phyloP scores from a whole-genome alignment of 2,888 invertebrate species.

The Philereme vetulata region DNA sequence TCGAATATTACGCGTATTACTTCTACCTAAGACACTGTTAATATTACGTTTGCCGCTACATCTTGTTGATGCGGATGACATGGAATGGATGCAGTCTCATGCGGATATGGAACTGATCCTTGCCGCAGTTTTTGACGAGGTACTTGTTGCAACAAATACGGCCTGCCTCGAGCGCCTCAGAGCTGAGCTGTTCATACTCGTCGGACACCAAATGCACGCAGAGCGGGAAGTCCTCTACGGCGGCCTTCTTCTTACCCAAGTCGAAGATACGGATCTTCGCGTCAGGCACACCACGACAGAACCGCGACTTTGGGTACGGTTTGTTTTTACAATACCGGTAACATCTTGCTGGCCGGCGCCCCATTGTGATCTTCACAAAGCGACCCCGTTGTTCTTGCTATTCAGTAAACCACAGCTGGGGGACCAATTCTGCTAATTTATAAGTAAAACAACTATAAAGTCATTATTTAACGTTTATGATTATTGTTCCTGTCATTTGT shows the following conservation, averaged over 20 bases:
- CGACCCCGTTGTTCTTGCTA: conserved; percentile 62
- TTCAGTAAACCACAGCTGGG: too few species aligned
- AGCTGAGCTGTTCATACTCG: conserved; percentile 99
- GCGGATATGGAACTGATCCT: conserved; percentile 99
- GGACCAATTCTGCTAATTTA: too few species aligned
- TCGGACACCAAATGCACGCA: conserved; percentile 99
- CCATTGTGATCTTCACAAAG: conserved; percentile 90
- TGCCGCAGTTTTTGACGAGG: conserved; percentile 98
- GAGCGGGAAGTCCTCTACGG: conserved; percentile 98
- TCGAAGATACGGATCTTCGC: conserved; percentile 99
- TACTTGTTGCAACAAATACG: conserved; percentile 99
- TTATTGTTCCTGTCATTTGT: too few species aligned
- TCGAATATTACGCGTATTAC: too few species aligned
- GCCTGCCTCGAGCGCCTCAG: conserved; percentile 99
- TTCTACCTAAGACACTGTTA: conserved; percentile 75
- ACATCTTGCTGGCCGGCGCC: conserved; percentile 99
- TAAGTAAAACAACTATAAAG: too few species aligned
- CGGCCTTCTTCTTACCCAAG: conserved; percentile 98
- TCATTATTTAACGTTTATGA: too few species aligned
- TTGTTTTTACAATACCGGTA: conserved; percentile 99
- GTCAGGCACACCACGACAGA: conserved; percentile 99
- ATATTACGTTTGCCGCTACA: conserved; percentile 99
- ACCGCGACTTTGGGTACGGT: conserved; percentile 99
- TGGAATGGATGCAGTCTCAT: conserved; percentile 99
- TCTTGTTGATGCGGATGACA: conserved; percentile 99